phyloP scores from a whole-genome alignment of 2,888 invertebrate species.

The Leptarthrus brevirostris region DNA sequence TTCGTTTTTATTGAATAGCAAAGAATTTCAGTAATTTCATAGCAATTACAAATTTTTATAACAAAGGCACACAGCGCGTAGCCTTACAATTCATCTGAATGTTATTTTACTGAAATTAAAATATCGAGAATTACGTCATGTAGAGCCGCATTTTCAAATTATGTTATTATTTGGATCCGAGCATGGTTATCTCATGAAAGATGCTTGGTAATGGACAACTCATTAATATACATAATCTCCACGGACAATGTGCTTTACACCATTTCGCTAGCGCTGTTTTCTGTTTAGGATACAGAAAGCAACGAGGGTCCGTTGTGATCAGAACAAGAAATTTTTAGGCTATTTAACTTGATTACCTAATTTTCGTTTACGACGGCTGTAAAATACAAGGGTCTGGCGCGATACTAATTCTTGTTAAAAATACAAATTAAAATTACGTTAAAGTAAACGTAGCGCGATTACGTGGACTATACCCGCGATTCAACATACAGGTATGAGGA shows the following conservation, averaged over 20 bases:
- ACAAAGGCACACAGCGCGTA: too few relatives aligned
- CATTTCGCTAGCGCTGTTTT: neutral
- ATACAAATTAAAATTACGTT: neutral
- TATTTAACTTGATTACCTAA: slow-evolving; percentile 36
- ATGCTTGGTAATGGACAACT: slow-evolving; percentile 20
- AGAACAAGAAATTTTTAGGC: slow-evolving; percentile 22
- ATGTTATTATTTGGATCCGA: too few relatives aligned
- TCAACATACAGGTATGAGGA: too few relatives aligned
- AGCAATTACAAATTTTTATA: too few relatives aligned
- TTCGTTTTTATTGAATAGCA: too few relatives aligned
- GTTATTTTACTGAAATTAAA: too few relatives aligned
- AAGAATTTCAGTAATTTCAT: too few relatives aligned
- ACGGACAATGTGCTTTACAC: neutral
- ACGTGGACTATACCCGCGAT: too few relatives aligned
- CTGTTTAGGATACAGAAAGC: neutral
- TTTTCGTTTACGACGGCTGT: slow-evolving; percentile 17
- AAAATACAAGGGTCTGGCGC: neutral
- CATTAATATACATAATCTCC: slow-evolving; percentile 32
- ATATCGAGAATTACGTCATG: too few relatives aligned
- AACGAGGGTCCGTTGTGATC: neutral
- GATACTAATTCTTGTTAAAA: neutral
- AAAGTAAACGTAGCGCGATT: too few relatives aligned
- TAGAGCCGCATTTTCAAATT: too few relatives aligned
- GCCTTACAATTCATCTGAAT: too few relatives aligned
- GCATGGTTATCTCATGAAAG: slow-evolving; percentile 1